Base-by-base conservation (phyloP, 2,888 invertebrate species). In the Apantesis nais region DNA sequence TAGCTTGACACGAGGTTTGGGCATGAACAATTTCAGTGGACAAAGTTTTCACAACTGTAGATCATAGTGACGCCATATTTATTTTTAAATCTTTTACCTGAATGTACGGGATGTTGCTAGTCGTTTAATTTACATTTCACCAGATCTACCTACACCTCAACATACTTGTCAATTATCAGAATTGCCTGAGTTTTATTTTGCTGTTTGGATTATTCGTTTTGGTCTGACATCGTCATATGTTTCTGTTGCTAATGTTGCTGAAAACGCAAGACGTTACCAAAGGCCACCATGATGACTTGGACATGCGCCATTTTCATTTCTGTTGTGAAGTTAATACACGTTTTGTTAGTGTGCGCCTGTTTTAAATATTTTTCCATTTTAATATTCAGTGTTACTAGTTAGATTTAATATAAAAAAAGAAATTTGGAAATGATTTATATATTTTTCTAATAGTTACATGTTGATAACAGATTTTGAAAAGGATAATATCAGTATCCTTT, bases 281-380 rank as follows among this genome's bases (percentile, higher is more conserved):
- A 48, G 48, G 48, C 48, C 22, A 48, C 22, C 48, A 22, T 48
- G 14, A 48, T 58, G 58, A 29, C 29, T 58, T 29, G 25, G 5
- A 48, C 22, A 48, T 31, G 14, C 1, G 22, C 22, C 34, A 37
- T 62, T n/a, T 22, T 48, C 44, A 64, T 29, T 19, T 31, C 2
- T 48, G 14, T 60, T 41, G 0, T 37, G 9, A 60, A 41, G 19
- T 41, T 41, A 60, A 44, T 48, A 37, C 37, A 65, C 34, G 5
- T 39, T 25, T 62, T 34, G 25, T 31, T 67, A 67, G 61, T 62
- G 62, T 68, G 62, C 39, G 52, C 68, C 55, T 63, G 52, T 55
- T 55, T 16, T 7, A 29, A 58, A 5, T 22, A 4, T 62, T 52
- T 31, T 12, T 63, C 31, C 31, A 22, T 52, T 34, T 62, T 48